Conservation (phyloP, 53 echinoderm and acorn worm species). For the Stichopus horrens region DNA sequence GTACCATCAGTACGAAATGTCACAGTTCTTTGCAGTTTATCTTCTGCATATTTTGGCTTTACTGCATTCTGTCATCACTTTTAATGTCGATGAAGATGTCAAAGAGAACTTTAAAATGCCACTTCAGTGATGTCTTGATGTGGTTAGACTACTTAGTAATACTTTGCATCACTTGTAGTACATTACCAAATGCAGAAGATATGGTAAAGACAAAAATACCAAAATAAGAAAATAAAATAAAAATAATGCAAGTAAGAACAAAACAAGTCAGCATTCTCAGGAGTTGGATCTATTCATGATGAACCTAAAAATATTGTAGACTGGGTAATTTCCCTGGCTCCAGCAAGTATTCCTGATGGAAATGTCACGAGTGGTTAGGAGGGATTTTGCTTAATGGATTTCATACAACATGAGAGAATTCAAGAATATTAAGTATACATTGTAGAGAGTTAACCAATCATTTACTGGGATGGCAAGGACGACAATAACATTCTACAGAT, state of each 20-base stretch:
- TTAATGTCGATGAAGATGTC: background rate
- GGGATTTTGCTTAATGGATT: conserved; percentile 10
- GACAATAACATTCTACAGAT: background rate
- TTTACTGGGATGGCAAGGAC: background rate
- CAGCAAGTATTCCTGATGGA: background rate
- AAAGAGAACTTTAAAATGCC: background rate
- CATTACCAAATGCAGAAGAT: background rate
- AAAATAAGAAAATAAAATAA: background rate
- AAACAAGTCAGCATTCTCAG: background rate
- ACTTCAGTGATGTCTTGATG: background rate
- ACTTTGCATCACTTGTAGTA: background rate
- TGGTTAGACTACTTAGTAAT: background rate
- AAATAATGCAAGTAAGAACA: background rate
- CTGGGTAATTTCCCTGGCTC: conserved; percentile 2
- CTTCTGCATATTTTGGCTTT: too few relatives aligned
- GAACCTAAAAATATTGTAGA: background rate
- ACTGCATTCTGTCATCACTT: background rate
- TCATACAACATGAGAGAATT: conserved; percentile 14
- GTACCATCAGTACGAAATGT: too few relatives aligned
- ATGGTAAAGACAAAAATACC: background rate
- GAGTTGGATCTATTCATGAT: background rate
- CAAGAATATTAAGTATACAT: conserved; percentile 15
- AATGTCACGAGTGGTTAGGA: conserved; percentile 1
- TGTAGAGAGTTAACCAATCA: conserved; percentile 8
- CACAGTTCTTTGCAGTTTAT: too few relatives aligned